phyloP scores from a whole-genome alignment of 2,113 vertebrate genomes.

The Urocitellus parryii region DNA sequence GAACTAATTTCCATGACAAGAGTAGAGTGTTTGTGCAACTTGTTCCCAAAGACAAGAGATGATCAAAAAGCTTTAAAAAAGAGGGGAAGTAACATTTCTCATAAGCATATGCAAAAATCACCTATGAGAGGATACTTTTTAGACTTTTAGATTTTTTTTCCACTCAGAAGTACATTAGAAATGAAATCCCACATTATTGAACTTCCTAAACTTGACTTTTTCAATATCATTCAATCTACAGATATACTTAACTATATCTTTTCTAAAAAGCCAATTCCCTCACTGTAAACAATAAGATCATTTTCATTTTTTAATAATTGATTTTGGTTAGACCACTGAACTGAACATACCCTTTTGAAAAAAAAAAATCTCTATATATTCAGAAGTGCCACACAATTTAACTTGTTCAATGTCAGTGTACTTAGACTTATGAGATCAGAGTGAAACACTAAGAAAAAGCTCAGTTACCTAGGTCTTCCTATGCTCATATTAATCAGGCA shows the following conservation, averaged over 20 bases:
- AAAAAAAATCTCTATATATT: neutral
- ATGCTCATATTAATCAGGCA: neutral
- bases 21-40: neutral
- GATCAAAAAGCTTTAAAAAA: neutral
- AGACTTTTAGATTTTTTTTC: neutral
- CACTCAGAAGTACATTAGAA: neutral
- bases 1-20: slow-evolving; percentile 42
- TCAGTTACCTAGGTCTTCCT: neutral
- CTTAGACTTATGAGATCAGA: neutral
- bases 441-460: neutral
- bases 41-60: neutral
- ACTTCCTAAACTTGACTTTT: neutral
- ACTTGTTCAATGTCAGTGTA: neutral
- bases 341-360: neutral
- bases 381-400: neutral
- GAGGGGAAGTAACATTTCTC: neutral
- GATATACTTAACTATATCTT: neutral
- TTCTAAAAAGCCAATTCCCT: neutral
- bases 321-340: neutral
- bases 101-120: slow-evolving; percentile 1
- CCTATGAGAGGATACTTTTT: neutral
- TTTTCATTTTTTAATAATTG: neutral
- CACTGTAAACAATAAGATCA: neutral
- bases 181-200: neutral
- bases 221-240: neutral